Conservation (phyloP, 2,113 vertebrate genomes). For the Etheostoma cragini region DNA sequence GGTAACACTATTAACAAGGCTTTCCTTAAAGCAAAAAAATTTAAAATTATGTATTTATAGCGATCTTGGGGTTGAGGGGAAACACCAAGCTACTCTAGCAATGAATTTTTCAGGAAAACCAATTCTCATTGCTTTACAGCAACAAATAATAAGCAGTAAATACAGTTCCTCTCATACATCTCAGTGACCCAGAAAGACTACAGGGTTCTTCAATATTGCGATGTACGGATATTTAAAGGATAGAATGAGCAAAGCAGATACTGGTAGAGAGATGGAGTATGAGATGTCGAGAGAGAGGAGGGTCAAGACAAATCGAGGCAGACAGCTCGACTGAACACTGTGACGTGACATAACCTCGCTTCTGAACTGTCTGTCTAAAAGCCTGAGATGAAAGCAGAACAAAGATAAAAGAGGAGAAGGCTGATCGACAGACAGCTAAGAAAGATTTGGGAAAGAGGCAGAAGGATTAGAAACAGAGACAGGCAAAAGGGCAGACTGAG, state of each 20-base stretch:
- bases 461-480: constrained; percentile 38
- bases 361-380: constrained; percentile 50
- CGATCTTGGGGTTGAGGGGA: not conserved
- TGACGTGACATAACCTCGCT: constrained; percentile 44
- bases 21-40: constrained; percentile 5
- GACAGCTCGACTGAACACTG: constrained; percentile 41
- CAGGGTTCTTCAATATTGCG: constrained; percentile 17
- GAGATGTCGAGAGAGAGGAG: constrained; percentile 36
- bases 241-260: constrained; percentile 22
- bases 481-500: constrained; percentile 76
- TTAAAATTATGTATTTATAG: constrained; percentile 25
- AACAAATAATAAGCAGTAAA: constrained; percentile 67
- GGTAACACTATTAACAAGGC: constrained; percentile 15
- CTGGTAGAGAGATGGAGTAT: constrained; percentile 32
- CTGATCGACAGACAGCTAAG: constrained; percentile 28
- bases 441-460: constrained; percentile 26
- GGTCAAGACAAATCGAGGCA: constrained; percentile 49
- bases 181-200: constrained; percentile 72
- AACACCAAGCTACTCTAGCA: constrained; percentile 62
- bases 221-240: constrained; percentile 27
- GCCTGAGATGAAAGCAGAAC: constrained; percentile 58
- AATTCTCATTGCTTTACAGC: constrained; percentile 40
- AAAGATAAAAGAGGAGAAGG: constrained; percentile 55
- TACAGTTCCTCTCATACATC: constrained; percentile 78
- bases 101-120: constrained; percentile 70